A percentile compares a stretch with the other conserved stretches of the same genome.
Evolutionary conservation across 2,113 vertebrate species (phyloP).

Genomic region (Vanacampus margaritifer): DNA sequence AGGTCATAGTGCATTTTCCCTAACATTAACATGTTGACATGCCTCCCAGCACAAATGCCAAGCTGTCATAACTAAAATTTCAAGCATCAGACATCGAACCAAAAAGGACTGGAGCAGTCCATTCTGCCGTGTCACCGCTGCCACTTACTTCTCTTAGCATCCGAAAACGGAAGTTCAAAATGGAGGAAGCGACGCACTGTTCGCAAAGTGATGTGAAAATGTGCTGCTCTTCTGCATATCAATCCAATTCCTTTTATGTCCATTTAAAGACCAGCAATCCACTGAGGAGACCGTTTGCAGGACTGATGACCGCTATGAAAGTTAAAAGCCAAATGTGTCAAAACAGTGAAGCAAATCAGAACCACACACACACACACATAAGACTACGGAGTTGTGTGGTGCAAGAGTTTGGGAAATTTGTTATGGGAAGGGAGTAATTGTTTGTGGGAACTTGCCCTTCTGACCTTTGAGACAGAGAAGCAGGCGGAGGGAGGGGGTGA

Average conservation of each 20-base stretch:
- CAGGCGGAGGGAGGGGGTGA: constrained; percentile 27
- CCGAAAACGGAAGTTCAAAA: no score
- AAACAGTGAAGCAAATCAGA: background rate
- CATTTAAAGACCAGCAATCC: background rate
- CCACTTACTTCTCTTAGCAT: background rate
- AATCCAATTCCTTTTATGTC: background rate
- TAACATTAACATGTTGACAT: background rate
- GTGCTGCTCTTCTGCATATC: background rate
- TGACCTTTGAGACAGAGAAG: constrained; percentile 45
- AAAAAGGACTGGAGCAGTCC: background rate
- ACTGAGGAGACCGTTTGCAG: background rate
- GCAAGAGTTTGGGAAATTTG: constrained; percentile 43
- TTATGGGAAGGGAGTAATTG: constrained; percentile 50
- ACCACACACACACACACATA: constrained; percentile 2
- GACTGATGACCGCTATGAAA: background rate
- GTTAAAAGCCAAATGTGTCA: background rate
- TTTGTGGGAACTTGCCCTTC: constrained; percentile 58
- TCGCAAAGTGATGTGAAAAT: background rate
- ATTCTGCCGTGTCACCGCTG: background rate
- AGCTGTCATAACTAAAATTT: background rate
- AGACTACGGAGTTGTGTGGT: background rate
- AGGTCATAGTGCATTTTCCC: no score
- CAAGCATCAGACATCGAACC: background rate
- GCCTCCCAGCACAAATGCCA: background rate
- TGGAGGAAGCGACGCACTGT: no score